Percentiles rank a stretch among this genome's conserved stretches.
These are phyloP conservation scores for Thermophis baileyi DNA, from an alignment of 2,113 vertebrate genomes.

Conservation along the genomic window DNA sequence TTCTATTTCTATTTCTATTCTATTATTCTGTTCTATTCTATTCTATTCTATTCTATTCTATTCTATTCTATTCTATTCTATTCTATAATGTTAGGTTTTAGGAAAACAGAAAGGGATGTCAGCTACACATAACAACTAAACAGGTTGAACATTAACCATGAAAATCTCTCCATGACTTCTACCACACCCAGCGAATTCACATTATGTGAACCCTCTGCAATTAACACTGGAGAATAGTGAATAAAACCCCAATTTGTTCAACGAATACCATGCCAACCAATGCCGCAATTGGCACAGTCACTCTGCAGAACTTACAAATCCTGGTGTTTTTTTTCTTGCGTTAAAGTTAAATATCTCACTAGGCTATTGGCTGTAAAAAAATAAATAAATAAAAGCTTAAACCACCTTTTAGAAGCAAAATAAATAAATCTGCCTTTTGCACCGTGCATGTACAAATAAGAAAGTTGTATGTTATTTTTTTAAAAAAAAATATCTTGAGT, in stretches of 20 bases:
- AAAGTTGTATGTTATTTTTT: too few relatives aligned
- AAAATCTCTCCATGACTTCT: too few relatives aligned
- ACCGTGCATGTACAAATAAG: background rate
- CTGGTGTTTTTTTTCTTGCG: background rate
- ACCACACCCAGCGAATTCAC: too few relatives aligned
- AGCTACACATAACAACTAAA: too few relatives aligned
- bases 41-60: too few relatives aligned
- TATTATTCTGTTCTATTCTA: too few relatives aligned
- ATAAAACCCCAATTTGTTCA: background rate
- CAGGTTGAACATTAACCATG: too few relatives aligned
- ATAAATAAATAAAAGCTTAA: too few relatives aligned
- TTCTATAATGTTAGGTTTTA: background rate
- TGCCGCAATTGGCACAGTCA: background rate
- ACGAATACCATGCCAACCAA: background rate
- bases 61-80: too few relatives aligned
- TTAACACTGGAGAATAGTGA: background rate
- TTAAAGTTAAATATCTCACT: background rate
- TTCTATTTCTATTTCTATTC: too few relatives aligned
- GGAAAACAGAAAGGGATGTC: background rate
- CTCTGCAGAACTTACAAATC: background rate
- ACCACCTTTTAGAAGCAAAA: background rate
- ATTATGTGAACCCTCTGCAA: background rate
- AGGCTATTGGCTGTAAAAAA: background rate
- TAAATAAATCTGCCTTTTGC: background rate
- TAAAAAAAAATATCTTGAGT: conserved; percentile 4